Conservation (phyloP, 2,888 invertebrate genomes). For the Spodoptera littoralis region DNA sequence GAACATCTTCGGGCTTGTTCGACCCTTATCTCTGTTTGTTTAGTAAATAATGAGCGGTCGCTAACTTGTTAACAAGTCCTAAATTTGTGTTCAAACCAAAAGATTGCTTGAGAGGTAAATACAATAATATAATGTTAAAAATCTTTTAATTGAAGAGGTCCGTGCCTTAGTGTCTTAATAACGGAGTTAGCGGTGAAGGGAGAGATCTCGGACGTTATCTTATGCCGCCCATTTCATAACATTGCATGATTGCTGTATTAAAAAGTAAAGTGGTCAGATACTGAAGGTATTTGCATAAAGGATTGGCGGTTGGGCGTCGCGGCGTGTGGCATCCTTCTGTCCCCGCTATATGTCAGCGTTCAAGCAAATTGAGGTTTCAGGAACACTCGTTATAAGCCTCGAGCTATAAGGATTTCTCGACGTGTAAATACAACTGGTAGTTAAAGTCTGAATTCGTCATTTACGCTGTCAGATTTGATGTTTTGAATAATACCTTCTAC, state of each 20-base stretch:
- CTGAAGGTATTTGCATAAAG: slow-evolving; percentile 80
- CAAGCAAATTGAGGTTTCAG: slow-evolving; percentile 78
- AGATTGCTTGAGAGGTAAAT: slow-evolving; percentile 54
- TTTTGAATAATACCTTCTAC: slow-evolving; percentile 33
- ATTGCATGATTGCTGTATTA: slow-evolving; percentile 72
- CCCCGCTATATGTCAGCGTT: slow-evolving; percentile 65
- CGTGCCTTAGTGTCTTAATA: slow-evolving; percentile 46
- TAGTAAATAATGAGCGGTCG: slow-evolving; percentile 80
- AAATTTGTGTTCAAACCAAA: slow-evolving; percentile 56
- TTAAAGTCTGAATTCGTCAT: slow-evolving; percentile 62
- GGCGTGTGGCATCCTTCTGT: slow-evolving; percentile 72
- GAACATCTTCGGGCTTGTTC: slow-evolving; percentile 71
- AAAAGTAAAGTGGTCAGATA: slow-evolving; percentile 64
- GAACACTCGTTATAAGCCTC: slow-evolving; percentile 74
- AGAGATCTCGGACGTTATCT: slow-evolving; percentile 44
- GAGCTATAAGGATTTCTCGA: slow-evolving; percentile 58
- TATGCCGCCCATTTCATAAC: slow-evolving; percentile 59
- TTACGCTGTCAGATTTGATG: slow-evolving; percentile 62
- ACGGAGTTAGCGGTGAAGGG: slow-evolving; percentile 32
- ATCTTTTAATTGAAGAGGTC: slow-evolving; percentile 52
- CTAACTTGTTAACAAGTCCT: slow-evolving; percentile 77
- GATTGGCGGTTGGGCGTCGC: slow-evolving; percentile 71
- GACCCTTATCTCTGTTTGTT: slow-evolving; percentile 79
- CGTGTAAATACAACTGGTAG: slow-evolving; percentile 51
- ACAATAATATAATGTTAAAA: slow-evolving; percentile 34